Evolutionary conservation across 1,140 invertebrate genomes (phyloP), one percentile per base, ranked within the genome.

Genomic region (Danaus melanippus): DNA sequence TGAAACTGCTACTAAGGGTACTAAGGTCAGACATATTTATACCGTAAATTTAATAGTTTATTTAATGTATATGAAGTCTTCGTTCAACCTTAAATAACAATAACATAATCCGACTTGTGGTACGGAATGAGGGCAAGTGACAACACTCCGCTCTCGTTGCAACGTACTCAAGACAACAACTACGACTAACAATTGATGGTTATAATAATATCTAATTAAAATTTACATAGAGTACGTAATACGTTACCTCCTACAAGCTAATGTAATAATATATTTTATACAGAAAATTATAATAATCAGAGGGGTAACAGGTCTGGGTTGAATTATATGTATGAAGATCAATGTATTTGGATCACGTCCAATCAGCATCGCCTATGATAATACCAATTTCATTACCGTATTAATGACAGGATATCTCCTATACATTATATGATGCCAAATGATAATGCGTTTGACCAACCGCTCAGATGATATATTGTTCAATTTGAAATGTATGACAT

Each of bases 51-150:
- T 21, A 32, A 32, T 32, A 32, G 21, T 3, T 32, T 32, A 1
- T 3, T 32, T 32, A 32, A 32, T 32, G 2, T 4, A 32, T 32
- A 32, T 32, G 6, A 32, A 32, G 15, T 32, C 4, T 32, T 32
- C 21, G 6, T 32, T 32, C 6, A 32, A 32, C 21, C 6, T 32
- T 32, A 32, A 4, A 32, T 32, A 32, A 32, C 6, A 32, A 32
- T 8, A 32, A 32, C 21, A 32, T 32, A 52, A 52, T 47, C 15
- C 50, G 44, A 46, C 42, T 42, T 54, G 61, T 53, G 53, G 49
- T 45, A 50, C 42, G 56, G 63, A 79, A 74, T 67, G 66, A 58
- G 71, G 51, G 50, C 74, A 81, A 81, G 73, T 79, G n/a, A n/a
- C n/a, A n/a, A n/a, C n/a, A 74, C 69, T 81, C 78, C 78, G 39